These are phyloP conservation scores for Drosophila ezoana DNA, from an alignment of 2,888 invertebrate genomes.

Conservation along the genomic window DNA sequence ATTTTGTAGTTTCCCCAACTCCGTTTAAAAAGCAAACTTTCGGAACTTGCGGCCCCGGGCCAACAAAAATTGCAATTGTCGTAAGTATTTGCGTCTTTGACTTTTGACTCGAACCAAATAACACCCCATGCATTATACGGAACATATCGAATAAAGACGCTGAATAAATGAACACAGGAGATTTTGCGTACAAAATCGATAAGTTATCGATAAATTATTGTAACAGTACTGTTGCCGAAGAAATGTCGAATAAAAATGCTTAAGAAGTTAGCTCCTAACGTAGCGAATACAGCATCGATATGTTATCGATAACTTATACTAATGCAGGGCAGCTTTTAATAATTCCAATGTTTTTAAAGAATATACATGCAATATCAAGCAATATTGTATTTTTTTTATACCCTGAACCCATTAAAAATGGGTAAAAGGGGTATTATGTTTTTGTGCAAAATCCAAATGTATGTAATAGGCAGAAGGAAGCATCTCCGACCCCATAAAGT, in stretches of 20 bases:
- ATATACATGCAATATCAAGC: background rate
- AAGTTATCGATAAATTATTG: constrained; percentile 19
- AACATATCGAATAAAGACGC: constrained; percentile 10
- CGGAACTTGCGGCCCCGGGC: constrained; percentile 2
- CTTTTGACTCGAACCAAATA: constrained; percentile 4
- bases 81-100: constrained; percentile 12
- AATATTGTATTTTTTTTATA: too few relatives aligned
- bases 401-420: too few relatives aligned
- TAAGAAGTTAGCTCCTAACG: background rate
- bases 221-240: background rate
- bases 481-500: too few relatives aligned
- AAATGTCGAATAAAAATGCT: background rate
- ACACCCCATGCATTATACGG: background rate
- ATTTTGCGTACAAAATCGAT: constrained; percentile 4
- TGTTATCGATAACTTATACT: background rate
- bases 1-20: constrained; percentile 32
- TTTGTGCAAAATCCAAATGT: too few relatives aligned
- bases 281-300: background rate
- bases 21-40: background rate
- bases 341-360: too few relatives aligned
- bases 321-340: background rate
- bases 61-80: constrained; percentile 29
- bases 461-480: too few relatives aligned
- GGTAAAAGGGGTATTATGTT: too few relatives aligned
- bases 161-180: background rate